Base-by-base conservation (phyloP, 2,888 invertebrate genomes). In the Spodoptera littoralis region DNA sequence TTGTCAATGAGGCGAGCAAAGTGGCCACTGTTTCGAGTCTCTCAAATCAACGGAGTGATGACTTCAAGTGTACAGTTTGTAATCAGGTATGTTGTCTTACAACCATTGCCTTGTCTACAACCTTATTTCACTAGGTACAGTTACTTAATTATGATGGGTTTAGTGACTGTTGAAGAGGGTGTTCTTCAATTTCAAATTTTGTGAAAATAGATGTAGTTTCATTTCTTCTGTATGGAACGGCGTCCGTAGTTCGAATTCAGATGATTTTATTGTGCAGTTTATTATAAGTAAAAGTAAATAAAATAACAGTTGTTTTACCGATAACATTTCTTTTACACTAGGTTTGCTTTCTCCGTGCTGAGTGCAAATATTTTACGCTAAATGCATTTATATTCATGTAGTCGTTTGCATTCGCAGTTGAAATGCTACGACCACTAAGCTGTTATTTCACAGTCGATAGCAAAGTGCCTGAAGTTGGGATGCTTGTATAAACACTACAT, bases 41-140 rank as follows among this genome's bases (percentile, higher is more conserved):
- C 13, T 48, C 59, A 54, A 53, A 30, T 11, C 56, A 30, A 12
- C 58, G 54, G 9, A 68, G 22, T 62, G 81, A 84, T 53, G 80
- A 85, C 12, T 85, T 82, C 44, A 89, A 86, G 75, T 90, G 90
- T 70, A 71, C 74, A 24, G 74, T 84, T 73, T 90, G 90, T 65
- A 84, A 83, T 75, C 88, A 90, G 87, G 90, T 90, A 79, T 64
- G 36, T 36, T 36, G 6, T 36, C 9, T 36, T 36, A 36, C 9
- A 36, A 36, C 36, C 6, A 9, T 36, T 36, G 36, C 36, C 6
- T 36, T 36, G 36, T 36, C 3, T 2, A 27, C 27, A 27, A 27
- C 27, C 27, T 27, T 3, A 5, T 27, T 5, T 27, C 27, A 27
- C 3, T 27, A 27, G 27, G 27, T 27, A 27, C 9, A 30, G 1